Percentiles rank a stretch among this genome's conserved stretches.
phyloP scores from a whole-genome alignment of 2,113 vertebrate genomes.

The Felis chaus region DNA sequence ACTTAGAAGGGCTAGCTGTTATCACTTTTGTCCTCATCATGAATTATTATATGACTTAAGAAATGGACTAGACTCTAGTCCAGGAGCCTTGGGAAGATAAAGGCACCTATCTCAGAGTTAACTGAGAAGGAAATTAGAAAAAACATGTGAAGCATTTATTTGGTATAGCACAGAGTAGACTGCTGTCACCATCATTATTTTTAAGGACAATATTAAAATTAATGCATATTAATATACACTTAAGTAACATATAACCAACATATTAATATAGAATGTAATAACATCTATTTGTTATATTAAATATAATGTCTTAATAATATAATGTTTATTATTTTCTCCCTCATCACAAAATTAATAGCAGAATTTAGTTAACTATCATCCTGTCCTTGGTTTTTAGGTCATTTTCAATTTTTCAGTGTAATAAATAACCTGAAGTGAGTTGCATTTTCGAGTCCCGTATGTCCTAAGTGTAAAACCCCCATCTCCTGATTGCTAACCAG shows the following conservation, averaged over 20 bases:
- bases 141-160: background rate
- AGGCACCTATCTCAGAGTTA: background rate
- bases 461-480: background rate
- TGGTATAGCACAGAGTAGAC: background rate
- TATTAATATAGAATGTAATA: background rate
- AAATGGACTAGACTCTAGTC: background rate
- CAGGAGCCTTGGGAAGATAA: background rate
- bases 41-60: background rate
- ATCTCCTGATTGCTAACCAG: background rate
- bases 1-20: background rate
- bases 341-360: background rate
- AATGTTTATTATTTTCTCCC: background rate
- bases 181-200: background rate
- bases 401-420: background rate
- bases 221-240: background rate
- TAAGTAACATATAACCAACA: background rate
- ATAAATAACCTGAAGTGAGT: background rate
- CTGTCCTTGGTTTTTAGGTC: background rate
- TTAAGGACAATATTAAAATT: constrained; percentile 10
- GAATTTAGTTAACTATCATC: background rate
- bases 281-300: background rate
- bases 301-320: background rate
- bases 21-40: background rate
- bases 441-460: background rate
- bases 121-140: background rate